Evolutionary conservation across 2,797 vertebrate genomes (phyloP), one percentile per base, ranked within the genome.

Genomic region (Cossypha niveicapilla): DNA sequence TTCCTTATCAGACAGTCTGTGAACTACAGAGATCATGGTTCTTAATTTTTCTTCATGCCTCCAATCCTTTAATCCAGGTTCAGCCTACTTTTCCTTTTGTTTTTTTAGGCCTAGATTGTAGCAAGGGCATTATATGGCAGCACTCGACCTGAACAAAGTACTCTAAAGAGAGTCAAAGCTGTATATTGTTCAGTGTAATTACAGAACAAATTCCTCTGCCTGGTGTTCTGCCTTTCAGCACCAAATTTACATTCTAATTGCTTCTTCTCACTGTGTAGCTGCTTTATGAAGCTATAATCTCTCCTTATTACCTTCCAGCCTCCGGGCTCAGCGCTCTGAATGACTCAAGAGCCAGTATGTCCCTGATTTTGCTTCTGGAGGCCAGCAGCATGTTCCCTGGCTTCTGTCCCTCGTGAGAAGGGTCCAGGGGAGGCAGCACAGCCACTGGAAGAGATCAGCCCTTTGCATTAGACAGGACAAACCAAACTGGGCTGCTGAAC

Each of bases 11-110:
- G 80, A 44, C 13, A 90, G 41, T 16, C 85, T 70, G 88, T 70
- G 94, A 97, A 93, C 94, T 60, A 91, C 70, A 32, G 34, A 89
- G 94, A 96, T 97, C 97, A 94, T 70, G 88, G 90, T n/a, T 96
- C 85, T 94, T 95, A 96, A 95, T 96, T 97, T 97, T 90, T 92
- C 94, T 93, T 95, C 90, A 70, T 51, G 86, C 90, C 71, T 90
- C 73, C 97, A 97, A 97, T 97, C 96, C 97, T 96, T 96, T 98
- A 97, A 98, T 97, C 94, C 97, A 51, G 56, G 93, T 95, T 97
- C 97, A 94, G 82, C 58, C 93, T 80, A 74, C 92, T 79, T 11
- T 18, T 92, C 90, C 92, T 90, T 96, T 95, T 13, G 84, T 82
- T 94, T 70, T 93, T 88, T 91, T n/a, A 88, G 91, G 73, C 66